phyloP scores from a whole-genome alignment of 2,797 vertebrate genomes.

The Xerus rutilus region DNA sequence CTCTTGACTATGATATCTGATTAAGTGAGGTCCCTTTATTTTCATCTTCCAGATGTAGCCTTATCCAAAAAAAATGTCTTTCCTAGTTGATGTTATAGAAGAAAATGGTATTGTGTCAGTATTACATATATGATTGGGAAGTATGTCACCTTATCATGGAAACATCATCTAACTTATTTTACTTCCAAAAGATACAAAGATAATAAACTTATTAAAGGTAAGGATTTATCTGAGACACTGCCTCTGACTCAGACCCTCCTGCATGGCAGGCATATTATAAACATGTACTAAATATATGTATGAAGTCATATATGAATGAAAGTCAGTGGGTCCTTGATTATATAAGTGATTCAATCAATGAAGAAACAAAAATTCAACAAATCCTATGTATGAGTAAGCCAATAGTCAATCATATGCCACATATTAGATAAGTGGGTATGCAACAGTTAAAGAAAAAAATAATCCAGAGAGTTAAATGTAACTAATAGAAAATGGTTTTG shows the following conservation, averaged over 20 bases:
- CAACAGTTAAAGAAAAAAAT: slow-evolving; percentile 11
- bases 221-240: background rate
- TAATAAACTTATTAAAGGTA: background rate
- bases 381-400: background rate
- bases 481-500: background rate
- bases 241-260: background rate
- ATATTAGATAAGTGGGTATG: background rate
- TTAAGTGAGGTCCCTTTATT: background rate
- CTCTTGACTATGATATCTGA: background rate
- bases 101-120: background rate
- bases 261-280: background rate
- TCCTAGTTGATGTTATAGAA: slow-evolving; percentile 6
- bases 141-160: background rate
- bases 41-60: background rate
- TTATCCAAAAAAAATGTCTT: background rate
- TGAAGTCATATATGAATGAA: background rate
- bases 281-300: background rate
- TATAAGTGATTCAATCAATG: background rate
- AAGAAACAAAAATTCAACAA: background rate
- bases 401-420: background rate
- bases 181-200: slow-evolving; percentile 12
- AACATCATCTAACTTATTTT: slow-evolving; percentile 1
- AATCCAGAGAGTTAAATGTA: background rate
- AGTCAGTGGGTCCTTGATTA: background rate
- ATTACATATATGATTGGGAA: background rate